Percentiles rank a stretch among this genome's conserved stretches.
Conservation (phyloP, 2,797 vertebrate species). For the Sandelia bainsii region DNA sequence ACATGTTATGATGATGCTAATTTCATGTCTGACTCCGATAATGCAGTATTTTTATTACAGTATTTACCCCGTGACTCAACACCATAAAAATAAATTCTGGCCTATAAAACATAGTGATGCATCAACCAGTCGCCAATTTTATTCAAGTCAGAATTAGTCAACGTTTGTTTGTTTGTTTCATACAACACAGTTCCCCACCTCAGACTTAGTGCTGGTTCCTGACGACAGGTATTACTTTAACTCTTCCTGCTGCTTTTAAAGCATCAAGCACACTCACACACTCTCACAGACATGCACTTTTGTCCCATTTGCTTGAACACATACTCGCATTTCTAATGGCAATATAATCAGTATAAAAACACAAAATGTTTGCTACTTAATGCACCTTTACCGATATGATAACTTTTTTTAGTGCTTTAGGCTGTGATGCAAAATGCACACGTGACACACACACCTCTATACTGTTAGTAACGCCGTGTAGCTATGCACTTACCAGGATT, state of each 20-base stretch:
- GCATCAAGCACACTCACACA: background rate
- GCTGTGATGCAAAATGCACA: conserved; percentile 6
- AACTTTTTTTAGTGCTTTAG: conserved; percentile 26
- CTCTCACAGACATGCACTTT: background rate
- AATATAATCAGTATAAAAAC: conserved; percentile 16
- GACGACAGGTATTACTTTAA: conserved; percentile 13
- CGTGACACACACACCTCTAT: conserved; percentile 40
- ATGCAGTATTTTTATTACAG: background rate
- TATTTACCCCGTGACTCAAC: background rate
- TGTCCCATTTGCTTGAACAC: background rate
- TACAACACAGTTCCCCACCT: background rate
- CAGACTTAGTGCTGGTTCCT: background rate
- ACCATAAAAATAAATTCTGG: background rate
- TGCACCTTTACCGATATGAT: conserved; percentile 14
- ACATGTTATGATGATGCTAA: background rate
- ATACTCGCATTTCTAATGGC: conserved; percentile 16
- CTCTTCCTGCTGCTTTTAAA: conserved; percentile 35
- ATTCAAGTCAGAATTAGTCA: background rate
- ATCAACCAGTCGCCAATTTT: background rate
- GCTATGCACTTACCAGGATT: conserved; percentile 81
- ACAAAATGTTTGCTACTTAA: background rate
- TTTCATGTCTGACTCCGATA: background rate
- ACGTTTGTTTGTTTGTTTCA: background rate
- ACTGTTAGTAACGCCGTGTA: conserved; percentile 58
- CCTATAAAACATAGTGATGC: background rate